These are phyloP conservation scores for Rhamnusium bicolor DNA, from an alignment of 2,888 invertebrate species.

Conservation along the genomic window DNA sequence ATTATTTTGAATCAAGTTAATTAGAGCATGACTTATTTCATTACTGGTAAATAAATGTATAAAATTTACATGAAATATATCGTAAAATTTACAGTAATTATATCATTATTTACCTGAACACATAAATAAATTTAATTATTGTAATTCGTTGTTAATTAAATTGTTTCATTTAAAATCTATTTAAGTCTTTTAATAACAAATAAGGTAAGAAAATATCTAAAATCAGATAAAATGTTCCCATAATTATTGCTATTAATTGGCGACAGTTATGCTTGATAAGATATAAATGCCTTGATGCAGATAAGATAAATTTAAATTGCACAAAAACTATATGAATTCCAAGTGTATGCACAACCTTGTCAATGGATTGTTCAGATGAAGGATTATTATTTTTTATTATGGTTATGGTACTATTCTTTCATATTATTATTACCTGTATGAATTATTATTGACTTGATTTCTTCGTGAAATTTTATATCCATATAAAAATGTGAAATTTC, in stretches of 20 bases:
- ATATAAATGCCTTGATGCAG: constrained; percentile 18
- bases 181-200: background rate
- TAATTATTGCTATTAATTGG: constrained; percentile 22
- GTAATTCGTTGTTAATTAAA: constrained; percentile 41
- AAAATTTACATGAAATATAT: background rate
- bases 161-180: constrained; percentile 38
- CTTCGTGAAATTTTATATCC: no score
- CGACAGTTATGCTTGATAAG: constrained; percentile 18
- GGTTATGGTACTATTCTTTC: no score
- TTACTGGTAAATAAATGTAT: background rate
- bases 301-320: constrained; percentile 22
- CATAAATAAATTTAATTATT: constrained; percentile 18
- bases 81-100: background rate
- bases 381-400: no score
- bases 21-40: constrained; percentile 16
- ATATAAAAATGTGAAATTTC: no score
- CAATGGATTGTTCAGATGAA: background rate
- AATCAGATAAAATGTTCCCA: constrained; percentile 16
- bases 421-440: no score
- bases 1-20: constrained; percentile 21
- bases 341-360: constrained; percentile 10
- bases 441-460: no score
- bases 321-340: background rate
- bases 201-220: constrained; percentile 7
- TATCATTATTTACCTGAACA: background rate